Evolutionary conservation across 2,888 invertebrate species (phyloP).

Genomic region (Erebia palarica): DNA sequence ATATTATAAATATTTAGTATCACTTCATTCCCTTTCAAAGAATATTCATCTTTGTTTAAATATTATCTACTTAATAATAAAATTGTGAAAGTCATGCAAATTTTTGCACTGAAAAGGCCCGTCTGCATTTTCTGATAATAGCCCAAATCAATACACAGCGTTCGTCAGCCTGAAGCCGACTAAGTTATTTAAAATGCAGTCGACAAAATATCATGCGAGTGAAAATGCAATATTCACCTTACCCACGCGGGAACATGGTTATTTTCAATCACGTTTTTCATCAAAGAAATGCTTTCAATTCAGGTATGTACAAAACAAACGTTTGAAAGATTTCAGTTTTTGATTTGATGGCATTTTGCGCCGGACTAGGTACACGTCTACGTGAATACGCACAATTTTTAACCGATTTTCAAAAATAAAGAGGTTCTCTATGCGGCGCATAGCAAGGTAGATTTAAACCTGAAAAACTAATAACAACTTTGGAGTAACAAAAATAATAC

Average conservation of each 20-base stretch:
- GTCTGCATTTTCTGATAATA: slow-evolving; percentile 53
- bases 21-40: neutral
- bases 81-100: slow-evolving; percentile 20
- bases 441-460: too few species aligned
- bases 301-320: slow-evolving; percentile 31
- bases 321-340: slow-evolving; percentile 9
- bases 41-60: slow-evolving; percentile 4
- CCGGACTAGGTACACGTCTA: too few species aligned
- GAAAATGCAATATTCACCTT: slow-evolving; percentile 78
- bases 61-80: slow-evolving; percentile 3
- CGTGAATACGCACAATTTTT: too few species aligned
- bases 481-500: too few species aligned
- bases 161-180: slow-evolving; percentile 51
- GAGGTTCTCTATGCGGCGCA: too few species aligned
- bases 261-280: slow-evolving; percentile 63
- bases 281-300: slow-evolving; percentile 42
- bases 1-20: slow-evolving; percentile 2
- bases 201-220: slow-evolving; percentile 75
- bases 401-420: too few species aligned
- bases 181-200: slow-evolving; percentile 80
- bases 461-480: too few species aligned
- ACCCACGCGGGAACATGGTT: slow-evolving; percentile 69
- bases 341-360: neutral
- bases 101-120: slow-evolving; percentile 28
- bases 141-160: slow-evolving; percentile 64